These are phyloP conservation scores for Parnassius smintheus DNA, from an alignment of 2,888 invertebrate species.

Conservation along the genomic window DNA sequence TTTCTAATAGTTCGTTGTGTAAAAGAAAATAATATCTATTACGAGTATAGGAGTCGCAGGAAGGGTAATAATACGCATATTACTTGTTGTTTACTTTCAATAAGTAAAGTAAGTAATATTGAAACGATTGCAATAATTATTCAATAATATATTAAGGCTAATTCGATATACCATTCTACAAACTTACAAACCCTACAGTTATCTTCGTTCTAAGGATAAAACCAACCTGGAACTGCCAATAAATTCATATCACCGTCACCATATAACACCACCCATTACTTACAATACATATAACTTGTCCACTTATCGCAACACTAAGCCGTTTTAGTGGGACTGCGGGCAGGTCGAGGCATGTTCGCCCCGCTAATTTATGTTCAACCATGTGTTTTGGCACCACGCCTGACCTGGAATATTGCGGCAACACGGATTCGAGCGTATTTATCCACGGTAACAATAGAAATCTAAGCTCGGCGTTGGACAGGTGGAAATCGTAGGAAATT, in stretches of 20 bases:
- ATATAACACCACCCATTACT: conserved; percentile 12
- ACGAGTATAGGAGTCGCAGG: too few species aligned
- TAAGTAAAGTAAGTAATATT: too few species aligned
- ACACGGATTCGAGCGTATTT: conserved; percentile 7
- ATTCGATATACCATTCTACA: too few species aligned
- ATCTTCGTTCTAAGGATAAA: neutral
- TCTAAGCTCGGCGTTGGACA: neutral
- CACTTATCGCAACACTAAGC: conserved; percentile 24
- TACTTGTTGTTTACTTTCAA: too few species aligned
- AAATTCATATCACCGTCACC: conserved; percentile 12
- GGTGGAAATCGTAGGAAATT: neutral
- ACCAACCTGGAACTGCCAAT: conserved; percentile 5
- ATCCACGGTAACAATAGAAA: conserved; percentile 5
- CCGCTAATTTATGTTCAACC: conserved; percentile 20
- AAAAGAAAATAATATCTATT: too few species aligned
- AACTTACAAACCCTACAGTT: neutral
- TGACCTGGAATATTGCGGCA: conserved; percentile 15
- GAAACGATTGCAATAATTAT: too few species aligned
- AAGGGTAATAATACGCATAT: too few species aligned
- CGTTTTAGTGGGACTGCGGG: conserved; percentile 7
- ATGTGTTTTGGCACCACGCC: conserved; percentile 35
- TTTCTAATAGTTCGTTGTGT: too few species aligned
- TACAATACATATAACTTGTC: conserved; percentile 23
- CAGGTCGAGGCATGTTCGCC: conserved; percentile 12
- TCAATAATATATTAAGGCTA: too few species aligned